phyloP scores from a whole-genome alignment of 2,113 vertebrate genomes.

The Tachuris rubrigastra region DNA sequence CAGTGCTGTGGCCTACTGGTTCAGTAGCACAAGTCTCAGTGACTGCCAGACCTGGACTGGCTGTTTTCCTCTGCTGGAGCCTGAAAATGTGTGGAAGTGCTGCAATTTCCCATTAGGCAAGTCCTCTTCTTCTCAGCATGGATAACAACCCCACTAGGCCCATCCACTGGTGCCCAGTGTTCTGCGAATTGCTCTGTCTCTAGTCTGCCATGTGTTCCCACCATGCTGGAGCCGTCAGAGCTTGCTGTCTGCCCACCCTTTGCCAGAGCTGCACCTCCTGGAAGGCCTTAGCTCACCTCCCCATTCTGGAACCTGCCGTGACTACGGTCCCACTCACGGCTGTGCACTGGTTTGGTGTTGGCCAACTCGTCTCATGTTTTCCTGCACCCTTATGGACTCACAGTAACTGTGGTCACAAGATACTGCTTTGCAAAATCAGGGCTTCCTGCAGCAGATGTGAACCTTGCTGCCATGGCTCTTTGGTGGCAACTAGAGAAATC shows the following conservation, averaged over 20 bases:
- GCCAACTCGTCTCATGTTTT: not conserved
- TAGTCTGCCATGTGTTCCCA: fast-evolving
- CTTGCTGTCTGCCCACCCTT: fast-evolving
- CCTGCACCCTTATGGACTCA: not conserved
- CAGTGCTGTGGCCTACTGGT: not conserved
- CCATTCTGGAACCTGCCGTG: fast-evolving
- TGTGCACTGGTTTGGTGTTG: fast-evolving
- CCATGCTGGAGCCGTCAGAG: fast-evolving
- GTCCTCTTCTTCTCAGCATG: not conserved
- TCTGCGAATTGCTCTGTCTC: not conserved
- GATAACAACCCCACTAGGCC: not conserved
- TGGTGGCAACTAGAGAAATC: not conserved
- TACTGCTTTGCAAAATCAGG: not conserved
- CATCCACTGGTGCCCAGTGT: too few species aligned
- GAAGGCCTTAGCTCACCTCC: not conserved
- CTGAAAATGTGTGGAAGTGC: not conserved
- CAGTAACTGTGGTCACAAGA: fast-evolving
- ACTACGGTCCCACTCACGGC: fast-evolving
- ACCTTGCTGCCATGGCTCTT: not conserved
- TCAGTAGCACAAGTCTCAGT: not conserved
- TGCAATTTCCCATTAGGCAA: not conserved
- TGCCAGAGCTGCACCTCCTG: not conserved
- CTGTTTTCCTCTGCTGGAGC: not conserved
- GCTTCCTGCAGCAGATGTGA: not conserved
- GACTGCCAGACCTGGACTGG: not conserved